These are phyloP conservation scores for Helleia helle DNA, from an alignment of 2,888 invertebrate genomes.

Conservation along the genomic window DNA sequence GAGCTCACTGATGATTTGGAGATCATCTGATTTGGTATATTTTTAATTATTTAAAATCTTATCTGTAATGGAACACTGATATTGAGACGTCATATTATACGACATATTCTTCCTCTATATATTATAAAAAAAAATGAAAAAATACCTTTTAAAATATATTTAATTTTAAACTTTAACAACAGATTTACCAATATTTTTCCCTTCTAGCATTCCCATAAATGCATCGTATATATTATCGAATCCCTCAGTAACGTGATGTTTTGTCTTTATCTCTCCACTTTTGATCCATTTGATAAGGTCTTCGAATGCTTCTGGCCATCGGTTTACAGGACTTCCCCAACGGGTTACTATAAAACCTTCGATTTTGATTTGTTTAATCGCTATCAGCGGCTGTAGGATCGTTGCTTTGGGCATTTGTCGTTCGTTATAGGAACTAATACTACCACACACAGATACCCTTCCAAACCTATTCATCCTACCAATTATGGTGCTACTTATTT, in stretches of 20 bases:
- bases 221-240: conserved; percentile 81
- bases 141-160: not conserved
- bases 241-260: conserved; percentile 79
- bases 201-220: conserved; percentile 76
- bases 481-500: conserved; percentile 69
- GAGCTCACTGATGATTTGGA: conserved; percentile 50
- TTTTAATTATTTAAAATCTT: no score
- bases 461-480: conserved; percentile 69
- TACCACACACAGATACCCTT: conserved; percentile 37
- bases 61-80: no score
- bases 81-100: no score
- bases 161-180: conserved; percentile 73
- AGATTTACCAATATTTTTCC: conserved; percentile 80
- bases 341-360: conserved; percentile 70
- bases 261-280: conserved; percentile 77
- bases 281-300: conserved; percentile 75
- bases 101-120: no score
- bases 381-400: conserved; percentile 68
- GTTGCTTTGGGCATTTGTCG: conserved; percentile 36
- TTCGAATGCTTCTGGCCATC: conserved; percentile 73
- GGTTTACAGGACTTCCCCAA: conserved; percentile 58
- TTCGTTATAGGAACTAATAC: conserved; percentile 47
- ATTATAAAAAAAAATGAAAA: no score
- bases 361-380: conserved; percentile 74
- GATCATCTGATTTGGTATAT: conserved; percentile 48